Evolutionary conservation across 2,113 vertebrate genomes (phyloP), one percentile per base, ranked within the genome.

Genomic region (Caranx melampygus): DNA sequence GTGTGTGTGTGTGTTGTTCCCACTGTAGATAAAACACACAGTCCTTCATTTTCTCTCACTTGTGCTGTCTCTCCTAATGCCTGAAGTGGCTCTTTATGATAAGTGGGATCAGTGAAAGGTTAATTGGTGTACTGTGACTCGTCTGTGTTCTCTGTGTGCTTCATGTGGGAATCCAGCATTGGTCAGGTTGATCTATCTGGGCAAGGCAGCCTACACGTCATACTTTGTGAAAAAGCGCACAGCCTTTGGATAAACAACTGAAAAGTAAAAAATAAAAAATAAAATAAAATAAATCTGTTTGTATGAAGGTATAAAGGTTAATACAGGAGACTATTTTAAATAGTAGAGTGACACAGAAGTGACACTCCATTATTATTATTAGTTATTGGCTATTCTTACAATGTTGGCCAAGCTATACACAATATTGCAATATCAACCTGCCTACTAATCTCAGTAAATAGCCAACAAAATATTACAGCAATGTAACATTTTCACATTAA

Each of bases 21-120:
- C 4, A 65, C 45, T 67, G 33, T 66, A 31, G 62, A 71, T 58
- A 86, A 37, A 49, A 66, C 35, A 78, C 70, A 79, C 62, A 37
- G 54, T 62, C 70, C 75, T 85, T 84, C 49, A 81, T 60, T 73
- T 73, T 68, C 64, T 75, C 65, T 81, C 79, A 75, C 75, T 87
- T 66, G 49, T 78, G 51, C 80, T 37, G 67, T 78, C 79, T 78
- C 75, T 85, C 58, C 62, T 75, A 65, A 73, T 52, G 84, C 21
- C 66, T 84, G 66, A 77, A 91, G 89, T 84, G 78, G 74, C 59
- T 55, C 83, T 92, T 88, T 79, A 87, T 87, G 77, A 86, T 86
- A 81, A 92, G 87, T 79, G 79, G 78, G 83, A 92, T 90, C 78
- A 83, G 80, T 86, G 49, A 90, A 93, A 92, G 91, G 89, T 92